Conservation (phyloP, 2,113 vertebrate genomes). For the Sylvilagus bachmani region DNA sequence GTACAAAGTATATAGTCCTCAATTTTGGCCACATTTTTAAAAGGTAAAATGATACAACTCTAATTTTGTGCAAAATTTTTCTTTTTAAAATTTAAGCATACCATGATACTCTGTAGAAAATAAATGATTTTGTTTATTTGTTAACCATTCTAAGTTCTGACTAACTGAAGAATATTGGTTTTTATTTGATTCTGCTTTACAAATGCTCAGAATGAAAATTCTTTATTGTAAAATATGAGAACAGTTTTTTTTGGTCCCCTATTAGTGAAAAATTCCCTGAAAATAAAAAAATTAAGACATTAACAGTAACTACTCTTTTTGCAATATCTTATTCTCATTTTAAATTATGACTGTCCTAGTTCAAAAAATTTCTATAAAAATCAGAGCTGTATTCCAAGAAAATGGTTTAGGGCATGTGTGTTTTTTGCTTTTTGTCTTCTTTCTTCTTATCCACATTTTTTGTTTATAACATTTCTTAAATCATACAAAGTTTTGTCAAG, state of each 20-base stretch:
- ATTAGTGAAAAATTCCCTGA: constrained; percentile 38
- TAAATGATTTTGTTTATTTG: constrained; percentile 21
- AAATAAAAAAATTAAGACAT: constrained; percentile 43
- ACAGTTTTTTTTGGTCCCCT: constrained; percentile 9
- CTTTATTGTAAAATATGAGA: constrained; percentile 32
- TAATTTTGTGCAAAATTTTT: constrained; percentile 18
- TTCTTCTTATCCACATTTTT: constrained; percentile 37
- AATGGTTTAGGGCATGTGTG: neutral
- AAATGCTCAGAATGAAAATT: constrained; percentile 54
- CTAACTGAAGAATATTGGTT: neutral
- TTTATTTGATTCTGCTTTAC: constrained; percentile 53
- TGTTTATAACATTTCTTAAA: constrained; percentile 32
- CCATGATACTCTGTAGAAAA: constrained; percentile 22
- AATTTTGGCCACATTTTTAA: constrained; percentile 50
- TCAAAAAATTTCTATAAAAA: constrained; percentile 41
- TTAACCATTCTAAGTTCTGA: constrained; percentile 6
- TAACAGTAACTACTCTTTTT: constrained; percentile 8
- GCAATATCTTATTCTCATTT: constrained; percentile 4
- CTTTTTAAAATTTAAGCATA: constrained; percentile 5
- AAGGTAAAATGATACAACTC: neutral
- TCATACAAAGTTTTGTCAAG: neutral
- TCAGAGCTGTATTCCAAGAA: constrained; percentile 31
- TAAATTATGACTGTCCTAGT: neutral
- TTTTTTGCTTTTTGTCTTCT: constrained; percentile 11
- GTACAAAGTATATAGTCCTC: neutral